These are phyloP conservation scores for Ips typographus DNA, from an alignment of 1,140 invertebrate genomes.

Conservation along the genomic window DNA sequence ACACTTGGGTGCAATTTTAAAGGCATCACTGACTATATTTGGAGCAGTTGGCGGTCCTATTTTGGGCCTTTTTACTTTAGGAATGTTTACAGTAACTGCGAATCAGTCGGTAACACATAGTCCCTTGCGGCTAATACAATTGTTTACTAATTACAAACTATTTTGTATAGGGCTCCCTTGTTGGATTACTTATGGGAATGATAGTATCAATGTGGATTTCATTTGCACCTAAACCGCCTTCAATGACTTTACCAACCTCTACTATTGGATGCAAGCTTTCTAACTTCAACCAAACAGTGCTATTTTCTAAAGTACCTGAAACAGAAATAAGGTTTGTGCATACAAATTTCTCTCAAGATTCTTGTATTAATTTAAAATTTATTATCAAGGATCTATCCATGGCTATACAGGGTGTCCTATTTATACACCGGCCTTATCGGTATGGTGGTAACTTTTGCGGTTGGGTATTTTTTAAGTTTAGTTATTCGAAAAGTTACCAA, in stretches of 20 bases:
- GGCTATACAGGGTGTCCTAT: slow-evolving; percentile 79
- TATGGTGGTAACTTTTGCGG: slow-evolving; percentile 62
- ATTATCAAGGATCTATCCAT: slow-evolving; percentile 59
- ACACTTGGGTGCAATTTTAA: slow-evolving; percentile 69
- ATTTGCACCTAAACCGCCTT: slow-evolving; percentile 77
- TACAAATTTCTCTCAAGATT: neutral
- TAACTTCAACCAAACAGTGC: slow-evolving; percentile 2
- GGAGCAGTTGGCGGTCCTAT: slow-evolving; percentile 79
- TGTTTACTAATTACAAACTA: neutral
- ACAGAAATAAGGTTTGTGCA: neutral
- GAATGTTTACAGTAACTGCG: slow-evolving; percentile 67
- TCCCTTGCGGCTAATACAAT: neutral
- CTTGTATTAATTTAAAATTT: neutral
- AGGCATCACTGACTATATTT: slow-evolving; percentile 75
- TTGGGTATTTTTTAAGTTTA: slow-evolving; percentile 64
- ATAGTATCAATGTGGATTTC: slow-evolving; percentile 78
- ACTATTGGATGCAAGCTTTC: slow-evolving; percentile 57
- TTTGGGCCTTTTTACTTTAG: slow-evolving; percentile 75
- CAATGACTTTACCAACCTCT: slow-evolving; percentile 59
- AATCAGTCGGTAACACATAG: slow-evolving; percentile 56
- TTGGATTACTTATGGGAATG: slow-evolving; percentile 66
- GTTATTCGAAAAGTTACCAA: slow-evolving; percentile 49
- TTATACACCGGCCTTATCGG: slow-evolving; percentile 81
- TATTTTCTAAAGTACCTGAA: neutral
- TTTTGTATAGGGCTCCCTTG: slow-evolving; percentile 64